Evolutionary conservation across 2,797 vertebrate genomes (phyloP).

Genomic region (Balearica regulorum): DNA sequence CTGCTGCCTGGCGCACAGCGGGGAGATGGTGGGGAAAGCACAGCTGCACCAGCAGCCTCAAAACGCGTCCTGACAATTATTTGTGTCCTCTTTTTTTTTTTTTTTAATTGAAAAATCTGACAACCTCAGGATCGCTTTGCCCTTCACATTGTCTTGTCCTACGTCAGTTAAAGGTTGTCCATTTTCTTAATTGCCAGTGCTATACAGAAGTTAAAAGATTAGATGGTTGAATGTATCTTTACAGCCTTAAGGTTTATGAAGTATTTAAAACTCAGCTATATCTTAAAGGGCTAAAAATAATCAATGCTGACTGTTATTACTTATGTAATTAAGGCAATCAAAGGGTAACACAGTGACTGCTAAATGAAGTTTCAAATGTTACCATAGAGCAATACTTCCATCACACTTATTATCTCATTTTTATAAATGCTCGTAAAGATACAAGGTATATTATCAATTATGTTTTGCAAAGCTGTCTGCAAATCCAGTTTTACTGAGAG

Average conservation of each 20-base stretch:
- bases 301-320: background rate
- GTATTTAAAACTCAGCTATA: background rate
- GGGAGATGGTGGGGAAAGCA: background rate
- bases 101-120: background rate
- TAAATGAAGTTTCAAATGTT: background rate
- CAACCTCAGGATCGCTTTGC: background rate
- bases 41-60: background rate
- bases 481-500: background rate
- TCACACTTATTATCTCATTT: background rate
- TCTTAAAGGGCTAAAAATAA: background rate
- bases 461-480: background rate
- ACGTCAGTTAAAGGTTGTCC: rapidly evolving
- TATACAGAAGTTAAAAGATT: background rate
- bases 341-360: background rate
- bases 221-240: background rate
- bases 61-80: rapidly evolving
- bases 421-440: background rate
- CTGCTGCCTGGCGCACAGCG: rapidly evolving
- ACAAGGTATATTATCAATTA: background rate
- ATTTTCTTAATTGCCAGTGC: background rate
- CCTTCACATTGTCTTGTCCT: background rate
- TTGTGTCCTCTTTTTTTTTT: background rate
- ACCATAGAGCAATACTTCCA: background rate
- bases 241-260: background rate
- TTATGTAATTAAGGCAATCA: background rate